These are phyloP conservation scores for Thymelicus acteon DNA, from an alignment of 2,888 invertebrate species.

Conservation along the genomic window DNA sequence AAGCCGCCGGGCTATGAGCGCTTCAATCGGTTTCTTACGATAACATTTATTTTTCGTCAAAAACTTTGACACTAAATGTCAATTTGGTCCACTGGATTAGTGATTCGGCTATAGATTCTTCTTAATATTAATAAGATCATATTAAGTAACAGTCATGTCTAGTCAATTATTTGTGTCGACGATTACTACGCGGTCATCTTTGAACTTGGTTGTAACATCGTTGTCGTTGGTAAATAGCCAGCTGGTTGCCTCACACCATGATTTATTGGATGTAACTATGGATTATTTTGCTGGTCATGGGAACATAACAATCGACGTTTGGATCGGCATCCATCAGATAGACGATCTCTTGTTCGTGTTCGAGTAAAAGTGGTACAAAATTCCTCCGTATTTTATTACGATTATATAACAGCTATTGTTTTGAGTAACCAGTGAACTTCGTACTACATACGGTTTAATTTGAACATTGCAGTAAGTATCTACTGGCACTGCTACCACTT, in stretches of 20 bases:
- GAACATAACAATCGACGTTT: constrained; percentile 53
- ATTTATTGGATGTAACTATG: constrained; percentile 51
- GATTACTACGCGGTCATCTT: neutral
- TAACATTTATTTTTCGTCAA: too few relatives aligned
- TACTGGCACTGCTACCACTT: too few relatives aligned
- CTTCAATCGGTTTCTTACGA: too few relatives aligned
- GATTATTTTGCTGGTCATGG: constrained; percentile 59
- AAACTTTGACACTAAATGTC: too few relatives aligned
- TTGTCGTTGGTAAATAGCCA: constrained; percentile 15
- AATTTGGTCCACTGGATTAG: too few relatives aligned
- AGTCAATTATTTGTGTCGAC: neutral
- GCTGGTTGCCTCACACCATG: constrained; percentile 52
- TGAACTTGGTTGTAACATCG: neutral
- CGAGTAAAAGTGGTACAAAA: constrained; percentile 48
- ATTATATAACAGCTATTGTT: constrained; percentile 56
- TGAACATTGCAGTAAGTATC: neutral
- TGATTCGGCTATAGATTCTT: too few relatives aligned
- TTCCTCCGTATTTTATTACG: constrained; percentile 42
- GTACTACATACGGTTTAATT: constrained; percentile 38
- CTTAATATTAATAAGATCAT: too few relatives aligned
- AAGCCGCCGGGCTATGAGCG: too few relatives aligned
- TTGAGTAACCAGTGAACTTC: constrained; percentile 47
- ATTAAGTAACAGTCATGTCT: neutral
- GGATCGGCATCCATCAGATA: constrained; percentile 46
- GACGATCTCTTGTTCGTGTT: constrained; percentile 41